These are phyloP conservation scores for Machimus atricapillus DNA, from an alignment of 2,888 invertebrate genomes.

Conservation along the genomic window DNA sequence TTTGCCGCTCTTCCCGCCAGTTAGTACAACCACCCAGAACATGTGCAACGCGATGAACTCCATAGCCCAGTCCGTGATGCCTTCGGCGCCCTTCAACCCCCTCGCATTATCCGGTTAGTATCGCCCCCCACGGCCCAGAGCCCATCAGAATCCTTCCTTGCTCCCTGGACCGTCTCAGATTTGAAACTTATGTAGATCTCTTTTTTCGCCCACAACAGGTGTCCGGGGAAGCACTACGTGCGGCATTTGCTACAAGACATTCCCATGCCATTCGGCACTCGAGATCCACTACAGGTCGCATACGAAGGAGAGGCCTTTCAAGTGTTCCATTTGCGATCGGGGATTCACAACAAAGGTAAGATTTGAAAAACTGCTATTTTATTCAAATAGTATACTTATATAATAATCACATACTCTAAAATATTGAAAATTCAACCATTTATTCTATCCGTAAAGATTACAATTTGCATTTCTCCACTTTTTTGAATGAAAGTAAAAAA, in stretches of 20 bases:
- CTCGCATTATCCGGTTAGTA: conserved; percentile 75
- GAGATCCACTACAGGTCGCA: conserved; percentile 97
- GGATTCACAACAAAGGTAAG: conserved; percentile 96
- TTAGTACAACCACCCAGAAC: conserved; percentile 69
- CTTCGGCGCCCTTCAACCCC: conserved; percentile 86
- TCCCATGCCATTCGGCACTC: conserved; percentile 97
- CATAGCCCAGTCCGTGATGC: conserved; percentile 80
- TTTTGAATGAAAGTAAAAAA: too few species aligned
- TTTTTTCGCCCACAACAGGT: conserved; percentile 61
- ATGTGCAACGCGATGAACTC: conserved; percentile 82
- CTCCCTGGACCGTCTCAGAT: conserved; percentile 19
- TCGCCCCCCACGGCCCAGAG: not conserved
- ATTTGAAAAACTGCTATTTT: too few species aligned
- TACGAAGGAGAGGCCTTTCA: conserved; percentile 96
- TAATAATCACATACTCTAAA: too few species aligned
- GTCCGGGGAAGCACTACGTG: conserved; percentile 91
- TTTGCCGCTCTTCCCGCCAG: conserved; percentile 62
- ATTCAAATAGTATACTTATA: too few species aligned
- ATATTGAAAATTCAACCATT: not conserved
- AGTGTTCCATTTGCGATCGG: conserved; percentile 94
- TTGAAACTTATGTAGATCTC: conserved; percentile 41
- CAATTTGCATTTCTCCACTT: too few species aligned
- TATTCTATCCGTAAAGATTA: too few species aligned
- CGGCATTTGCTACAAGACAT: conserved; percentile 98
- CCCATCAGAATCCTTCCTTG: not conserved